phyloP scores from a whole-genome alignment of 2,113 vertebrate species.

The Zapus hudsonius region DNA sequence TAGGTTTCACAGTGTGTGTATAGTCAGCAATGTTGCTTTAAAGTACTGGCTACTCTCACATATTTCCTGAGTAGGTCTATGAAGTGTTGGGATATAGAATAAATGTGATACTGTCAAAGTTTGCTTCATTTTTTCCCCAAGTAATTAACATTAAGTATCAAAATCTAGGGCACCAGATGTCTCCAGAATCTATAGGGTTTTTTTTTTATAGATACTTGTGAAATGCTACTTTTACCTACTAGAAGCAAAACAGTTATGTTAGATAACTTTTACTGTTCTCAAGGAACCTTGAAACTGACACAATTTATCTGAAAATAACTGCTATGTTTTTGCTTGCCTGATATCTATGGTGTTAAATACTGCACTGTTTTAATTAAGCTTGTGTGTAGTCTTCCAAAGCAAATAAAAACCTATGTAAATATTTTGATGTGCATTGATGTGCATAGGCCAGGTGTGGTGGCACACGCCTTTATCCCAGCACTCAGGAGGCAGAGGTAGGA shows the following conservation, averaged over 20 bases:
- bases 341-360: not conserved
- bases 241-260: not conserved
- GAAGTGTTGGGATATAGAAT: not conserved
- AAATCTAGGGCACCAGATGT: not conserved
- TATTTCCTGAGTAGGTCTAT: not conserved
- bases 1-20: not conserved
- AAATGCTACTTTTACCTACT: not conserved
- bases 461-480: no score
- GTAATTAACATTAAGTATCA: not conserved
- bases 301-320: not conserved
- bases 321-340: not conserved
- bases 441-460: no score
- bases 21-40: not conserved
- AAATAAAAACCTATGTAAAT: not conserved
- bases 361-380: not conserved
- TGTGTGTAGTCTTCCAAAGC: not conserved
- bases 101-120: not conserved
- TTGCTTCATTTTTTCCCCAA: not conserved
- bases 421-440: not conserved
- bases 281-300: not conserved
- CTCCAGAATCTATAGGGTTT: not conserved
- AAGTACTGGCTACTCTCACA: slow-evolving; percentile 46
- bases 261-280: not conserved
- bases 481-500: no score
- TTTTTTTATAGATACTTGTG: not conserved